Percentiles rank a stretch among this genome's conserved stretches.
Evolutionary conservation across 1,140 invertebrate genomes (phyloP).

Genomic region (Orussus abietinus): DNA sequence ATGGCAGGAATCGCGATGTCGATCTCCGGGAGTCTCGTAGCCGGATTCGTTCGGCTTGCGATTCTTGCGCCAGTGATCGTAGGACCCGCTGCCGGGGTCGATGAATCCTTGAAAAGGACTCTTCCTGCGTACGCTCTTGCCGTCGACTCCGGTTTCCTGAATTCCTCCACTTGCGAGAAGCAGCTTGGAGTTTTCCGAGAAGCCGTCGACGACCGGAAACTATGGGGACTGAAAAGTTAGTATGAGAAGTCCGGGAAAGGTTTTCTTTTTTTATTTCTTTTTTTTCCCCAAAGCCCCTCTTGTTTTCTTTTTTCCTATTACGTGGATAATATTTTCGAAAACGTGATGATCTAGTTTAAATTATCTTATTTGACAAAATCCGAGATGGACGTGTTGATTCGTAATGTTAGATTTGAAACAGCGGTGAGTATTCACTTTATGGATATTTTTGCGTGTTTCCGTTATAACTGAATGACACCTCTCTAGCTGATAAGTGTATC

Average conservation of each 20-base stretch:
- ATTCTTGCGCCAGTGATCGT: not conserved
- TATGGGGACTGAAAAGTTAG: conserved; percentile 44
- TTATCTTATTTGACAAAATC: not conserved
- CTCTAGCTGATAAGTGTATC: too few relatives aligned
- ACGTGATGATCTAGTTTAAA: not conserved
- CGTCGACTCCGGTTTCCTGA: conserved; percentile 15
- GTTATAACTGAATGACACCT: too few relatives aligned
- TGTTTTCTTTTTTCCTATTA: not conserved
- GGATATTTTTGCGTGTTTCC: too few relatives aligned
- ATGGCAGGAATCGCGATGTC: not conserved
- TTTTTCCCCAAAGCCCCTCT: not conserved
- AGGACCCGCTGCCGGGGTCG: not conserved
- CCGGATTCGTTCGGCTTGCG: too few relatives aligned
- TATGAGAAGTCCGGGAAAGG: conserved; percentile 7
- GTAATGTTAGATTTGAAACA: not conserved
- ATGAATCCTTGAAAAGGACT: conserved; percentile 6
- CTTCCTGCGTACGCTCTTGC: conserved; percentile 38
- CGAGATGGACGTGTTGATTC: not conserved
- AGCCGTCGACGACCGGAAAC: conserved; percentile 26
- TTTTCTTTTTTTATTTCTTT: not conserved
- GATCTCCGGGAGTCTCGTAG: not conserved
- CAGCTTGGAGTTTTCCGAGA: conserved; percentile 29
- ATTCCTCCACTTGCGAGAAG: conserved; percentile 23
- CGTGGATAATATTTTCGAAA: not conserved
- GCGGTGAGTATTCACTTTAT: not conserved